Evolutionary conservation across 2,797 vertebrate genomes (phyloP), one percentile per base, ranked within the genome.

Genomic region (Otolemur crassicaudatus): DNA sequence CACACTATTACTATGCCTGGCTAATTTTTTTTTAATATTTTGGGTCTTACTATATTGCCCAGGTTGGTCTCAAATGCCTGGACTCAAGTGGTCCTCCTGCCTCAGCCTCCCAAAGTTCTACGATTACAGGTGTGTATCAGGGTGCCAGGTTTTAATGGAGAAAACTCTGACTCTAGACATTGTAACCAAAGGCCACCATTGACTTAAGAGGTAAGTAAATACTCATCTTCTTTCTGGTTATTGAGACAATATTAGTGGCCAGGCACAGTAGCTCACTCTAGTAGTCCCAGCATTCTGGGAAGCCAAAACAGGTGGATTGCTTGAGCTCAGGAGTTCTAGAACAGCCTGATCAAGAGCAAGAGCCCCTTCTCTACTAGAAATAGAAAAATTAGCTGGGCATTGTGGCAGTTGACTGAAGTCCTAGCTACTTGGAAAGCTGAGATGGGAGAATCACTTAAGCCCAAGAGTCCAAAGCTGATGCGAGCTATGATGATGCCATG

Each of bases 141-240:
- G 40, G 11, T 72, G 69, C 9, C 34, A 72, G 11, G 56, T 92
- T 96, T 81, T 34, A 82, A 81, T 56, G 7, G 12, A 6, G 92
- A 69, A 92, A 19, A 61, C 34, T 92, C 85, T 61, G 67, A 86
- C 69, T 95, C 27, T 46, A 85, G 23, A 84, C 43, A 90, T 73
- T n/a, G 2, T 79, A 87, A 87, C 10, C 7, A 27, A 94, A 81
- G 76, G 79, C 53, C 60, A 86, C 43, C 37, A 77, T 4, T 86
- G 53, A 83, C 60, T 84, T 16, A 70, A 94, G 86, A 95, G 6
- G 31, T 60, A 10, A 81, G 1, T 73, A 40, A 76, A 94, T 27
- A 76, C 25, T 67, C 46, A 80, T 31, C 25, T 11, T 91, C 61
- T 92, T 91, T 94, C 87, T 60, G 22, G 29, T 60, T 80, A 82